These are phyloP conservation scores for Heteropelma amictum DNA, from an alignment of 2,888 invertebrate species.

Conservation along the genomic window DNA sequence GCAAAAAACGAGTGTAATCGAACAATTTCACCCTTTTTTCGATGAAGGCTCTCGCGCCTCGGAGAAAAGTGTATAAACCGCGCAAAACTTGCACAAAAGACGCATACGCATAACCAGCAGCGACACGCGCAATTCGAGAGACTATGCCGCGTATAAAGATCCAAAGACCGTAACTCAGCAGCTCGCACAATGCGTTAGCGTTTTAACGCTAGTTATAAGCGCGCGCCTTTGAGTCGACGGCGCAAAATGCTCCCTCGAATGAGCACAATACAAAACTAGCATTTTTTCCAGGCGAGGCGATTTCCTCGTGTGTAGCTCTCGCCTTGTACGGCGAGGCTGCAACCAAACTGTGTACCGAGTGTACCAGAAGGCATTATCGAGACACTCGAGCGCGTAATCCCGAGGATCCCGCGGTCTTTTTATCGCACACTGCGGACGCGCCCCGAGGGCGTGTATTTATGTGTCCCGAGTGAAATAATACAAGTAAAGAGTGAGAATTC, in stretches of 20 bases:
- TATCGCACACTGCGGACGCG: background rate
- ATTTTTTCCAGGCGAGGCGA: constrained; percentile 18
- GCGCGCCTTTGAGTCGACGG: constrained; percentile 45
- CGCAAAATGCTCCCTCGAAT: constrained; percentile 24
- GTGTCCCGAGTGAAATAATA: constrained; percentile 40
- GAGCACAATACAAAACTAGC: constrained; percentile 33
- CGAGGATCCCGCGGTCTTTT: constrained; percentile 35
- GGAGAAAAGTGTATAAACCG: constrained; percentile 33
- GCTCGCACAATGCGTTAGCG: constrained; percentile 72
- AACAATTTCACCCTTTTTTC: too few relatives aligned
- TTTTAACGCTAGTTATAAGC: constrained; percentile 68
- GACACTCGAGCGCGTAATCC: constrained; percentile 40
- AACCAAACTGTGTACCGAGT: constrained; percentile 11
- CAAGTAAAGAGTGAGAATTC: constrained; percentile 37
- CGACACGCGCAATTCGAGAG: constrained; percentile 27
- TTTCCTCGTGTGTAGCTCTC: constrained; percentile 24
- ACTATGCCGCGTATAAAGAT: constrained; percentile 68
- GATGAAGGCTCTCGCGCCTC: too few relatives aligned
- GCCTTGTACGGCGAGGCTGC: constrained; percentile 46
- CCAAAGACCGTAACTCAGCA: constrained; percentile 69
- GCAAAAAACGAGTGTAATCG: too few relatives aligned
- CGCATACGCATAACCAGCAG: constrained; percentile 16
- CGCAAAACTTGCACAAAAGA: constrained; percentile 28
- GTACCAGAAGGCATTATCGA: constrained; percentile 48
- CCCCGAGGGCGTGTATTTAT: constrained; percentile 27